Conservation (phyloP, 2,888 invertebrate genomes). For the Choristoneura rosaceana region DNA sequence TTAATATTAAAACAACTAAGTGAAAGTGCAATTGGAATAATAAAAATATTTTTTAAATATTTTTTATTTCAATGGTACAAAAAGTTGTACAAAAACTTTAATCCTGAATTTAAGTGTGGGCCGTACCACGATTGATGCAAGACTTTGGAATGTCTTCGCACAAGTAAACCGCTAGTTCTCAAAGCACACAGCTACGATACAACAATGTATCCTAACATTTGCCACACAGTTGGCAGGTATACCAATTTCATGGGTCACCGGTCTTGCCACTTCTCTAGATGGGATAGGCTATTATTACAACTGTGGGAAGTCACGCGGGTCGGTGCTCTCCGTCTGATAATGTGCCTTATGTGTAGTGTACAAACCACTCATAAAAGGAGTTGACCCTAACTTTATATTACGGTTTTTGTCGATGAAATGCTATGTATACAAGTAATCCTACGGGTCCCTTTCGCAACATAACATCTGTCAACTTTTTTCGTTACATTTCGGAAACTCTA, state of each 20-base stretch:
- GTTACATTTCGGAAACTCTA: too few relatives aligned
- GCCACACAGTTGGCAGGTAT: constrained; percentile 46
- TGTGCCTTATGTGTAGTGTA: neutral
- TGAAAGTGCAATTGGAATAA: too few relatives aligned
- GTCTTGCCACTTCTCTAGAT: constrained; percentile 41
- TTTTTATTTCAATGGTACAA: too few relatives aligned
- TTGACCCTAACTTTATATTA: neutral
- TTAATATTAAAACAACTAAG: too few relatives aligned
- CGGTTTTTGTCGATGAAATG: too few relatives aligned
- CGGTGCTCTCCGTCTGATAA: constrained; percentile 4
- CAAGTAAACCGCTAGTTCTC: neutral
- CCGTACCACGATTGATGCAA: too few relatives aligned
- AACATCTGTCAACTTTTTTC: too few relatives aligned
- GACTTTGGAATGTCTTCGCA: neutral
- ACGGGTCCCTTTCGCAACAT: too few relatives aligned
- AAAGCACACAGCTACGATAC: neutral
- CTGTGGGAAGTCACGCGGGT: constrained; percentile 16
- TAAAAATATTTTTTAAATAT: too few relatives aligned
- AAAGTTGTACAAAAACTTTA: too few relatives aligned
- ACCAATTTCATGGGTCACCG: constrained; percentile 55
- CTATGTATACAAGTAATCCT: too few relatives aligned
- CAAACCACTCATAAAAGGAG: neutral
- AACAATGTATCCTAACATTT: constrained; percentile 22
- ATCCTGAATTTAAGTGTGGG: too few relatives aligned
- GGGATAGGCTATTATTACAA: constrained; percentile 20